Percentiles rank a stretch among this genome's conserved stretches.
phyloP scores from a whole-genome alignment of 2,797 vertebrate species.

The Oreonectes daqikongensis region DNA sequence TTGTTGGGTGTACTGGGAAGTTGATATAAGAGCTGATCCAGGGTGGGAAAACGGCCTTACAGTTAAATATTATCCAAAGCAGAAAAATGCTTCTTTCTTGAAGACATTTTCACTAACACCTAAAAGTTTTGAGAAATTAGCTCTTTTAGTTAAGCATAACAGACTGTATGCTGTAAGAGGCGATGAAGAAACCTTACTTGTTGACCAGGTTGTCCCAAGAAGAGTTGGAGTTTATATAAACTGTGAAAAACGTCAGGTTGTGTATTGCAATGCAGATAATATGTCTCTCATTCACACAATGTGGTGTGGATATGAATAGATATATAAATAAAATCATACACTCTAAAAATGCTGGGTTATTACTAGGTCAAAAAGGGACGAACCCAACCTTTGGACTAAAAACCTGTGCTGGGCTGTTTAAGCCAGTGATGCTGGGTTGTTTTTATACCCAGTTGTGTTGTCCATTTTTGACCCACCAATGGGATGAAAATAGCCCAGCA shows the following conservation, averaged over 20 bases:
- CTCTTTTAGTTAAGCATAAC: slow-evolving; percentile 14
- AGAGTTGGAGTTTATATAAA: slow-evolving; percentile 47
- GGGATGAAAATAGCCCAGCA: too few species aligned
- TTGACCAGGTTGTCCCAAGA: slow-evolving; percentile 11
- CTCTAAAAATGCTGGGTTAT: too few species aligned
- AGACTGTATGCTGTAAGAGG: background rate
- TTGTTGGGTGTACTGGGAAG: slow-evolving; percentile 51
- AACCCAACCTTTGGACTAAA: too few species aligned
- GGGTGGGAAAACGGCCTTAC: slow-evolving; percentile 41
- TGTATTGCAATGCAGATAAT: slow-evolving; percentile 49
- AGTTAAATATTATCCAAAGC: slow-evolving; percentile 6
- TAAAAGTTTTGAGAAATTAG: slow-evolving; percentile 24
- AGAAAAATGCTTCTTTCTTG: background rate
- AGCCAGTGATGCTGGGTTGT: too few species aligned
- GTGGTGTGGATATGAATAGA: slow-evolving; percentile 16
- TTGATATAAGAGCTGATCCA: slow-evolving; percentile 25
- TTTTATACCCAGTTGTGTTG: too few species aligned
- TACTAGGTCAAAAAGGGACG: too few species aligned
- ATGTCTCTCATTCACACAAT: slow-evolving; percentile 30
- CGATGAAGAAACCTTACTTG: slow-evolving; percentile 9
- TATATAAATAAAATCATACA: background rate
- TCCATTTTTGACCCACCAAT: too few species aligned
- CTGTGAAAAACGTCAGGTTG: slow-evolving; percentile 30
- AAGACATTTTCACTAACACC: background rate
- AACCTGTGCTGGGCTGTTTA: too few species aligned